Evolutionary conservation across 2,113 vertebrate species (phyloP), one percentile per base, ranked within the genome.

Genomic region (Hippolais icterina): DNA sequence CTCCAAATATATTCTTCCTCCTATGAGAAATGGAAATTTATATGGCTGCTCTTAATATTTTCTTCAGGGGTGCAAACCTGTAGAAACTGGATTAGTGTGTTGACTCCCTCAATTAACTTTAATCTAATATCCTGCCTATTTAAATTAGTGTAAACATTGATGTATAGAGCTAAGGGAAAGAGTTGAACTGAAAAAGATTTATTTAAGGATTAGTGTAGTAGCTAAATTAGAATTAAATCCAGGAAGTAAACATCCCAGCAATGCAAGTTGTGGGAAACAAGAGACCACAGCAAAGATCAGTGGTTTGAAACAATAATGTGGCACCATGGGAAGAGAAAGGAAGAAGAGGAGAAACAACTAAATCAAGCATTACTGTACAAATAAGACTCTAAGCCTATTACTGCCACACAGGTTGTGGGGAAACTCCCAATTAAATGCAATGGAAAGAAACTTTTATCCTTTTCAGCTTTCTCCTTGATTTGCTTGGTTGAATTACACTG

Each of bases 91-190:
- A 96, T 95, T 96, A 97, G 94, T 90, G 59, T 97, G 97, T 97
- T 98, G 94, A 97, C 97, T 97, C 96, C 96, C 75, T 83, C 95
- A 97, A 97, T 97, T 97, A 97, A 95, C 92, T 93, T 96, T 98
- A 97, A 98, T 97, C 95, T 98, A 97, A 98, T 97, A 97, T 98
- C 97, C 97, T 97, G 97, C 92, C 96, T 90, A 96, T 97, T 97
- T 97, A 96, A 96, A 97, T 97, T 93, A 96, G 88, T 96, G 95
- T 97, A 97, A 97, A 97, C 96, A 97, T 88, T 96, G 80, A 87
- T 81, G 76, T 89, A 95, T 95, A 96, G 93, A 89, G 94, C 91
- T 97, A 95, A 92, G 90, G 91, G 76, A 96, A 96, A 82, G 94
- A 96, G 93, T 53, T 94, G 96, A 97, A 96, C 94, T 91, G 96